These are phyloP conservation scores for Oenanthe melanoleuca DNA, from an alignment of 2,113 vertebrate genomes.

Conservation along the genomic window DNA sequence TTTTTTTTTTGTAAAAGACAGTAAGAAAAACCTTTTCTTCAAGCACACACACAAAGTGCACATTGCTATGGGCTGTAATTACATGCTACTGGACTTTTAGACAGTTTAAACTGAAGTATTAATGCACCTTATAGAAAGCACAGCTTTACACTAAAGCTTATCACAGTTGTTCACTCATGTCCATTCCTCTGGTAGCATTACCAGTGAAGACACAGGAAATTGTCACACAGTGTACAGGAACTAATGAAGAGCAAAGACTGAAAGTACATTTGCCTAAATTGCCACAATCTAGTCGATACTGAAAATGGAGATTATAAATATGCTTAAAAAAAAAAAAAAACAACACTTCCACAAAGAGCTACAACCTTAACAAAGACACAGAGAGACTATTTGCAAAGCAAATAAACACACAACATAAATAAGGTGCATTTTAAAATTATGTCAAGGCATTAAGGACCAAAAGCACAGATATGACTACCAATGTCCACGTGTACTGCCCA, in stretches of 20 bases:
- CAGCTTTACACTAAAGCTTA: background rate
- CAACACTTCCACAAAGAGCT: background rate
- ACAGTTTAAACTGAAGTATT: background rate
- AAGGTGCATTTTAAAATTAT: background rate
- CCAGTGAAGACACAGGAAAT: background rate
- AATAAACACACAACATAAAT: background rate
- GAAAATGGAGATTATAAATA: background rate
- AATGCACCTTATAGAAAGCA: background rate
- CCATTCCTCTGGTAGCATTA: background rate
- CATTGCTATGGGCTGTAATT: background rate
- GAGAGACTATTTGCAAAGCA: background rate
- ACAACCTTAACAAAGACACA: background rate
- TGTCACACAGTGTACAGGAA: background rate
- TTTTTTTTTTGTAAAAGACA: background rate
- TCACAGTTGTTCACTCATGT: background rate
- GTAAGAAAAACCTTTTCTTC: background rate
- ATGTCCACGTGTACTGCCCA: rapidly evolving
- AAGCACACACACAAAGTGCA: background rate
- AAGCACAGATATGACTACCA: background rate
- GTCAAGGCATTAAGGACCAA: background rate
- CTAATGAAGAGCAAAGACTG: background rate
- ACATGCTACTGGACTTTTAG: background rate
- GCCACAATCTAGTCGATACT: background rate
- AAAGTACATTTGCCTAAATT: background rate
- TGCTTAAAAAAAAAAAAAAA: background rate